Evolutionary conservation across 2,797 vertebrate species (phyloP), one percentile per base, ranked within the genome.

Genomic region (Enteromius paludinosus): DNA sequence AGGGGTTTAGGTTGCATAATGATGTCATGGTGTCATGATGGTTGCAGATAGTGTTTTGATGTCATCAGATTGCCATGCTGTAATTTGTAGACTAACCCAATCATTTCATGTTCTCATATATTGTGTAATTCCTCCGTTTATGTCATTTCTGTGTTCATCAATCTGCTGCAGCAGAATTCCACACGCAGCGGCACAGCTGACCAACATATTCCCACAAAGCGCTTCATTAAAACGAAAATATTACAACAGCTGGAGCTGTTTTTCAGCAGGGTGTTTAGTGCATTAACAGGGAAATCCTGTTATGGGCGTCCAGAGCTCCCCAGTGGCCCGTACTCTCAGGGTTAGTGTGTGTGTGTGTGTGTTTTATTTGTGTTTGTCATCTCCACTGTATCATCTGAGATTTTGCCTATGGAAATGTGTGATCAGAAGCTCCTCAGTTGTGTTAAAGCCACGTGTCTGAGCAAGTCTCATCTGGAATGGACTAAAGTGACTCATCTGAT

Each of bases 401-500:
- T 54, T 73, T 81, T 75, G 74, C 61, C 75, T 75, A 64, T 79
- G 64, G 69, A 73, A 76, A 66, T 66, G 38, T 85, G 69, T 81
- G 56, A 47, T 25, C 43, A 75, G 49, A 41, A 64, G 38, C 68
- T 72, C 10, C 61, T 86, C 77, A 69, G 80, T 81, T 76, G 35
- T 85, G 35, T 85, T 77, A 64, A 70, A 82, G 84, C 86, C 89
- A 91, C 86, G 72, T 91, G 90, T 82, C 85, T 83, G 59, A 87
- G 79, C 76, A 83, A 72, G 88, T 70, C 86, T 90, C 89, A 90
- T 87, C 89, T 91, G 72, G 79, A 84, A 85, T 86, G 49, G 89
- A 89, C 87, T 78, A 72, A 76, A 87, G 84, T 84, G 75, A 90
- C 86, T 93, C 87, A 90, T 89, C 82, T 86, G 82, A 88, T 84